Evolutionary conservation across 2,797 vertebrate genomes (phyloP).

Genomic region (Malurus leucopterus): DNA sequence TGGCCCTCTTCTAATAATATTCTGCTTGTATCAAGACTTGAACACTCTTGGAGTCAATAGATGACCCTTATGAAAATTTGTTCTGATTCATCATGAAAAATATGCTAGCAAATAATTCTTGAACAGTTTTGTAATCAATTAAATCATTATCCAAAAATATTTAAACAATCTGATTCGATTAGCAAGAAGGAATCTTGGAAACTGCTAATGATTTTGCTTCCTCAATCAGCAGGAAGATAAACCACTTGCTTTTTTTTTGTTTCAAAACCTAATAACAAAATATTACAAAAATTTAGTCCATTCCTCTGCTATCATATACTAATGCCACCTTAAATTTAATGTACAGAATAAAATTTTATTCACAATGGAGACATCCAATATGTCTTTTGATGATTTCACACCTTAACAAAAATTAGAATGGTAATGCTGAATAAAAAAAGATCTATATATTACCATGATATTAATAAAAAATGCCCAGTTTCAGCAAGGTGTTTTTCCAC

Average conservation of each 20-base stretch:
- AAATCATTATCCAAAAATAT: background rate
- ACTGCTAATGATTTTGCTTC: background rate
- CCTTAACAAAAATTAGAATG: background rate
- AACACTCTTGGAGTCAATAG: background rate
- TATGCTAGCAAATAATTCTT: background rate
- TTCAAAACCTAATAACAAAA: background rate
- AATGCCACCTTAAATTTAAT: background rate
- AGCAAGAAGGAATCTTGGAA: background rate
- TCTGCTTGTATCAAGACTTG: background rate
- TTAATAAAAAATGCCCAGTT: background rate
- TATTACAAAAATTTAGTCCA: background rate
- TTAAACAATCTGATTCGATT: background rate
- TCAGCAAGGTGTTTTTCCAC: background rate
- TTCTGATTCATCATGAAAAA: background rate
- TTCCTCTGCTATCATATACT: background rate
- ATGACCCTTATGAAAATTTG: background rate
- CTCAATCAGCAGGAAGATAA: background rate
- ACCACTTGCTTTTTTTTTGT: background rate
- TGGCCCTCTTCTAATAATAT: background rate
- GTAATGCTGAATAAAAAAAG: background rate
- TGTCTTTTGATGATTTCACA: background rate
- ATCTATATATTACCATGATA: background rate
- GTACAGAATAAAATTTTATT: background rate
- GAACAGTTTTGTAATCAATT: background rate
- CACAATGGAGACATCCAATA: background rate